These are phyloP conservation scores for Clistopyga incitator DNA, from an alignment of 2,888 invertebrate genomes.

Conservation along the genomic window DNA sequence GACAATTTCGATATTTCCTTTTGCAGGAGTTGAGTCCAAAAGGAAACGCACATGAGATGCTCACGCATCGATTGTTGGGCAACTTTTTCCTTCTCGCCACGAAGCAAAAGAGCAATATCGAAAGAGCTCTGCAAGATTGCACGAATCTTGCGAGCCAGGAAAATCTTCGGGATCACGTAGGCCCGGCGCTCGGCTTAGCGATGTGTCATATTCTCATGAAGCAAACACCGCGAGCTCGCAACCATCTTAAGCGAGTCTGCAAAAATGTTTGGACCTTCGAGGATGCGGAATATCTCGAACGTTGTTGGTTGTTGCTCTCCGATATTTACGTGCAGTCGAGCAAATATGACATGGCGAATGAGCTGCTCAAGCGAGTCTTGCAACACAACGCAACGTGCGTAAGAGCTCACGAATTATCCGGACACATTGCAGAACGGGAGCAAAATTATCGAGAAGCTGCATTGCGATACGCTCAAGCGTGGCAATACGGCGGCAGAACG, in stretches of 20 bases:
- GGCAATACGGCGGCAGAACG: slow-evolving; percentile 92
- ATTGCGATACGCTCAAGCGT: slow-evolving; percentile 93
- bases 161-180: slow-evolving; percentile 91
- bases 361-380: slow-evolving; percentile 91
- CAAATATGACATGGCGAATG: slow-evolving; percentile 94
- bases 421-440: slow-evolving; percentile 95
- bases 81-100: slow-evolving; percentile 94
- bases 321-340: slow-evolving; percentile 94
- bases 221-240: slow-evolving; percentile 95
- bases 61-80: slow-evolving; percentile 90
- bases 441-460: slow-evolving; percentile 95
- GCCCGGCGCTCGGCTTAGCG: slow-evolving; percentile 94
- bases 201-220: slow-evolving; percentile 94
- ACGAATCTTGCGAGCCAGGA: slow-evolving; percentile 90
- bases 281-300: slow-evolving; percentile 97
- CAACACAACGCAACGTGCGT: slow-evolving; percentile 95
- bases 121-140: slow-evolving; percentile 93
- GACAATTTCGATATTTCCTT: neutral
- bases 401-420: slow-evolving; percentile 95
- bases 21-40: slow-evolving; percentile 89
- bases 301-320: slow-evolving; percentile 97
- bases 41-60: slow-evolving; percentile 87
- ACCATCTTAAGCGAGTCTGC: slow-evolving; percentile 95
- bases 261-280: slow-evolving; percentile 96
- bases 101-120: slow-evolving; percentile 93